Base-by-base conservation (phyloP, 92 coral and sea anemone species). In the Plumapathes pennacea region DNA sequence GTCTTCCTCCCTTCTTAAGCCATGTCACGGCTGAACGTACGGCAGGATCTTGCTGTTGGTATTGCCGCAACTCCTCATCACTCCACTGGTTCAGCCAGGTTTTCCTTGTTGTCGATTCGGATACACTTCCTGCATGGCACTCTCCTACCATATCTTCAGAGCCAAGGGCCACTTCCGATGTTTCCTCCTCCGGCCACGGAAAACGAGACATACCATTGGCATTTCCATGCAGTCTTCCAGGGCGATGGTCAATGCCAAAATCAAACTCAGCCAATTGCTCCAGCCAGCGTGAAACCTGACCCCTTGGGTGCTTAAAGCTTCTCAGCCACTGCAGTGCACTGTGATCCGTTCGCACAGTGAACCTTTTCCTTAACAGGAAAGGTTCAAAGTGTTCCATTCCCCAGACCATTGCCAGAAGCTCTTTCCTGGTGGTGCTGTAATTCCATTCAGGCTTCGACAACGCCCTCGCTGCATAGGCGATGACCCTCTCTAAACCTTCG, bases 401-500 rank as follows among this genome's bases (percentile, higher is more conserved):
- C 7, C 42, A 68, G 27, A 42, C 46, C 5, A 68, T 41, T 20
- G 66, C 69, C 26, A 27, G 45, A 60, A 66, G 50, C 38, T 66
- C 73, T 34, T 50, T 39, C 58, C 53, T 66, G 37, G 72, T 50
- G 29, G 72, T 21, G 3, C 50, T 19, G 46, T 64, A 47, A 68
- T 59, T 70, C 22, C 28, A 20, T 27, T 68, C 64, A 14, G 77
- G 45, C 25, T 68, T 77, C 28, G 61, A 47, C 45, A 74, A 29
- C 18, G 68, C 50, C 34, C 53, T 63, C 22, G 56, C 71, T 20
- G 61, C 77, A 22, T 67, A 76, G 42, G 55, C 76, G 11, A 67
- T 49, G 2, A 57, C 69, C 26, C 56, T 43, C 21, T 44, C 75
- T 21, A 37, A 23, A 15, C 68, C 76, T 8, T 50, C 48, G 17